phyloP scores from a whole-genome alignment of 2,113 vertebrate genomes.

The Shinisaurus crocodilurus region DNA sequence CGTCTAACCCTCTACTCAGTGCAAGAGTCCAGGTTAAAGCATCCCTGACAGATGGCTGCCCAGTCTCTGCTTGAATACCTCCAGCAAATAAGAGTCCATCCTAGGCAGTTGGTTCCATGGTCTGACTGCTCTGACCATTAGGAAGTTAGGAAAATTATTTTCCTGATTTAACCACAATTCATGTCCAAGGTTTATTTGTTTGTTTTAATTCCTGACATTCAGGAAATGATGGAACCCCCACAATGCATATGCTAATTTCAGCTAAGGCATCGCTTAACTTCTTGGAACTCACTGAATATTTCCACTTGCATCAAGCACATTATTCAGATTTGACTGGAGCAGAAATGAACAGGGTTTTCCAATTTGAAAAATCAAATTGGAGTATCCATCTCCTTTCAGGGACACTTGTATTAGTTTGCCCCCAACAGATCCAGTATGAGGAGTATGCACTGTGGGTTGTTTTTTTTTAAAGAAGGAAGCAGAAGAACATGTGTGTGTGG shows the following conservation, averaged over 20 bases:
- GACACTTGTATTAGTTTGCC: not conserved
- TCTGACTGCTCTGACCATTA: too few relatives aligned
- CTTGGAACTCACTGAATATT: not conserved
- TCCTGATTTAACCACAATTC: not conserved
- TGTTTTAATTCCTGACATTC: not conserved
- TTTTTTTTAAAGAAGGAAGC: not conserved
- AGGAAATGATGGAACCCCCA: not conserved
- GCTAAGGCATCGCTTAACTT: not conserved
- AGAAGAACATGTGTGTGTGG: conserved; percentile 16
- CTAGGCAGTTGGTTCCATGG: too few relatives aligned
- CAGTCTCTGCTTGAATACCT: too few relatives aligned
- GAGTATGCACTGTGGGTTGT: not conserved
- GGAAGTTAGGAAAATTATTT: not conserved
- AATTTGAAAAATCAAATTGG: not conserved
- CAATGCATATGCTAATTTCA: not conserved
- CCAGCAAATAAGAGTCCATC: too few relatives aligned
- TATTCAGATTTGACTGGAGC: not conserved
- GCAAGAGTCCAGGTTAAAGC: too few relatives aligned
- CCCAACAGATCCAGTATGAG: not conserved
- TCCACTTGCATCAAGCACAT: not conserved
- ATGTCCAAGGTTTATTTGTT: not conserved
- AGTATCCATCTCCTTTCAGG: not conserved
- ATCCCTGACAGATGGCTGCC: too few relatives aligned
- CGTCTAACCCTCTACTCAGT: too few relatives aligned
- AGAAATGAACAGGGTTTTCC: not conserved